Conservation (phyloP, 2,113 vertebrate genomes). For the Willisornis vidua region DNA sequence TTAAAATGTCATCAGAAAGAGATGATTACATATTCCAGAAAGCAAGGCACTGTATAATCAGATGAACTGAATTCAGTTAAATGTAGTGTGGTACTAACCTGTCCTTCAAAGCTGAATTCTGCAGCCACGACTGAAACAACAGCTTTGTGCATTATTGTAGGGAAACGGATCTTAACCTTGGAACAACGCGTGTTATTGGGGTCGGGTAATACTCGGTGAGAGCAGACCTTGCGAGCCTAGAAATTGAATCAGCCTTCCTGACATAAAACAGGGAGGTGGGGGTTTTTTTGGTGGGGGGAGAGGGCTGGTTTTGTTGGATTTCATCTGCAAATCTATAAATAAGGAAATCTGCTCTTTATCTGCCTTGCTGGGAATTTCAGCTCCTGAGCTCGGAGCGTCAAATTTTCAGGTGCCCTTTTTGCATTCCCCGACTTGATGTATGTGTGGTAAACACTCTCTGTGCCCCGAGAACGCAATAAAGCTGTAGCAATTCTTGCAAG, state of each 20-base stretch:
- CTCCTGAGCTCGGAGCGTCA: slow-evolving; percentile 58
- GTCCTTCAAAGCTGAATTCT: slow-evolving; percentile 81
- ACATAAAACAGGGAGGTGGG: slow-evolving; percentile 54
- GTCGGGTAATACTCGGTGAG: slow-evolving; percentile 54
- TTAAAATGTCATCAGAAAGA: slow-evolving; percentile 91
- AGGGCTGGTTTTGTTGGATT: slow-evolving; percentile 55
- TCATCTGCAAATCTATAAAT: slow-evolving; percentile 79
- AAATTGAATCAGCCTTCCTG: slow-evolving; percentile 74
- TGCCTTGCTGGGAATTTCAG: slow-evolving; percentile 71
- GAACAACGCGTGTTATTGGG: slow-evolving; percentile 39
- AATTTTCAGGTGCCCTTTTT: slow-evolving; percentile 69
- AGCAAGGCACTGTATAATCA: slow-evolving; percentile 82
- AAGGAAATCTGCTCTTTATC: slow-evolving; percentile 67
- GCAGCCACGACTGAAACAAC: slow-evolving; percentile 62
- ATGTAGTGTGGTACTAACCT: slow-evolving; percentile 78
- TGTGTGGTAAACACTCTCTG: slow-evolving; percentile 75
- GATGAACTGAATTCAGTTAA: slow-evolving; percentile 82
- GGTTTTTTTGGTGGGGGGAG: background rate
- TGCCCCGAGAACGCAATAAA: slow-evolving; percentile 74
- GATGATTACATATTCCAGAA: slow-evolving; percentile 87
- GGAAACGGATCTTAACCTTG: slow-evolving; percentile 74
- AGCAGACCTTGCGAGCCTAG: slow-evolving; percentile 73
- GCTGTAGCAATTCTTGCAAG: slow-evolving; percentile 73
- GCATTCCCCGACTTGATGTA: slow-evolving; percentile 70
- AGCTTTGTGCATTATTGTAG: slow-evolving; percentile 66